Base-by-base conservation (phyloP, 2,113 vertebrate species). In the Vanacampus margaritifer region DNA sequence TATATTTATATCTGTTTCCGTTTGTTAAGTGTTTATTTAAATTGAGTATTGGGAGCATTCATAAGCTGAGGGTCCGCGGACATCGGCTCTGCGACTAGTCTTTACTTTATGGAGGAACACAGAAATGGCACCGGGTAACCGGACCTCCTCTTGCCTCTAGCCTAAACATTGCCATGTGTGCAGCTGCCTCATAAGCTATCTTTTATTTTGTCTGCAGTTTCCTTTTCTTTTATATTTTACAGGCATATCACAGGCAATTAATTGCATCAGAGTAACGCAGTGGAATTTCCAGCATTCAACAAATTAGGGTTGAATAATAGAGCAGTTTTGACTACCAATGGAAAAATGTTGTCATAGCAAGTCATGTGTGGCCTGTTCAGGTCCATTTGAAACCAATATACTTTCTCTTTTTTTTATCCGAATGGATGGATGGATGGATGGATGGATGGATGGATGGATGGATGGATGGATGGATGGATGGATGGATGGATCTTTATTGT, bases 71-170 rank as follows among this genome's bases (percentile, higher is more conserved):
- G 63, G 24, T 36, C 28, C 11, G 2, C 19, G n/a, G 58, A 61
- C 58, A 59, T 86, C 75, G 67, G 83, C 67, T 83, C 87, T 83
- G 87, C 83, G 82, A 90, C 88, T 91, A 84, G 82, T 80, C 80
- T 71, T 75, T 71, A 60, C 75, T 79, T 63, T 73, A 69, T 79
- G 64, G 37, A 78, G 76, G 69, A 82, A 76, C 68, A 86, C 71
- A 80, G 72, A 86, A 86, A 88, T 72, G 74, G 80, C 68, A 88
- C 72, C 67, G 79, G 79, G 85, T 73, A 81, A 84, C 79, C 74
- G 70, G 74, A 84, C 83, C 81, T 84, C 78, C 73, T 83, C 80
- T 78, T 74, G 76, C 73, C 82, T 74, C 77, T 81, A 80, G 64
- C 51, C 51, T 72, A 83, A 62, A 77, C 73, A 69, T 76, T 53